These are phyloP conservation scores for Oreochromis mossambicus DNA, from an alignment of 2,797 vertebrate species.

Conservation along the genomic window DNA sequence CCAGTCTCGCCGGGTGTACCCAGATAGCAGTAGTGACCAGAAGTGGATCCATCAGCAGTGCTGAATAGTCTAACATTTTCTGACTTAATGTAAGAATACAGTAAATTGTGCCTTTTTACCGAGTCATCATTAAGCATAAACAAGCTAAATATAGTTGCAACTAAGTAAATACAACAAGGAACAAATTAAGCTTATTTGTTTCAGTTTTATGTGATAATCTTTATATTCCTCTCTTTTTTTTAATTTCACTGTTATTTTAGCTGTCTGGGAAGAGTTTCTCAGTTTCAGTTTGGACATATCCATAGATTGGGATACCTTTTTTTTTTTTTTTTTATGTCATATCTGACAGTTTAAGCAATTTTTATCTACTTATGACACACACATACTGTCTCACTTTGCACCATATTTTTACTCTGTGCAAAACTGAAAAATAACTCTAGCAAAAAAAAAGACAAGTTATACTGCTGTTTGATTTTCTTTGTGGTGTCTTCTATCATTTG, in stretches of 20 bases:
- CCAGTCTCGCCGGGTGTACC: neutral
- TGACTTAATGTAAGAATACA: neutral
- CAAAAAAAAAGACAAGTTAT: neutral
- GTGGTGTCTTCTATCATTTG: neutral
- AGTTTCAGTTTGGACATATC: neutral
- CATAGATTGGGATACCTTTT: neutral
- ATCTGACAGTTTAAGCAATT: neutral
- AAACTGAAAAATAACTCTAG: neutral
- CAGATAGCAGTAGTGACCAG: neutral
- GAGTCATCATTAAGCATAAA: neutral
- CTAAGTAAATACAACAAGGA: neutral
- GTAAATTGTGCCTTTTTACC: neutral
- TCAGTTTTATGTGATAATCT: neutral
- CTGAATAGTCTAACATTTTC: neutral
- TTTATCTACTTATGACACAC: neutral
- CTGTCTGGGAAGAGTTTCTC: neutral
- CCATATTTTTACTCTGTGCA: neutral
- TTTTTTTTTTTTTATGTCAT: neutral
- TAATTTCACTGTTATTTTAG: neutral
- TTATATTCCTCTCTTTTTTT: neutral
- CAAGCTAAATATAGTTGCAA: neutral
- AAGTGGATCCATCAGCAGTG: neutral
- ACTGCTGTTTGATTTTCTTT: neutral
- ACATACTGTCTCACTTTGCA: neutral
- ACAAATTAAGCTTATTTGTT: neutral